Evolutionary conservation across 2,888 invertebrate genomes (phyloP), one percentile per base, ranked within the genome.

Genomic region (Apodemia mormo): DNA sequence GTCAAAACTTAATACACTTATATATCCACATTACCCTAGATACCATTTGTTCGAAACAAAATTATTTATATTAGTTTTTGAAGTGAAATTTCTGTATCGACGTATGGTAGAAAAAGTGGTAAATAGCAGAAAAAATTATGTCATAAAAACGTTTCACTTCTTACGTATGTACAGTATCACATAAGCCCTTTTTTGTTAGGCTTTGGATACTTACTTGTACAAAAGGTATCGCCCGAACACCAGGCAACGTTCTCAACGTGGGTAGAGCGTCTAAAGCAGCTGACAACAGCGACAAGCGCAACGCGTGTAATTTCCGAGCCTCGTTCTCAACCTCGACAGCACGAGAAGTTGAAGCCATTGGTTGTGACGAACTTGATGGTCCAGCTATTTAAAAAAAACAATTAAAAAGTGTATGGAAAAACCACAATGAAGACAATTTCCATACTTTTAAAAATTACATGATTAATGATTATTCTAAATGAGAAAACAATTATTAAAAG

Each of bases 171-270:
- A 45, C 12, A 40, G 1, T 43, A 33, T 4, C 4, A 33, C 2
- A 33, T 3, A 33, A 45, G 4, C 7, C 2, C 12, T 45, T 45
- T 45, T 2, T 49, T 10, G 10, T 1, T 12, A 49, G 49, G 14
- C 49, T 2, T 49, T 8, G 4, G 61, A 64, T 29, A 73, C 77
- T 49, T 75, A 97, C 97, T 95, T 99, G 98, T 85, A 99, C 96
- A 81, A 97, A 97, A 0, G 99, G 98, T 82, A 99, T 97, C 30
- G 97, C 96, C 73, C 97, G 94, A 8, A 97, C 95, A 2, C 98
- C 98, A 33, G 97, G 97, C 74, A 97, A 95, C 66, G 95, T 94
- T 76, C 96, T 94, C 69, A 98, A 89, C 67, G 95, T 95, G 0
- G 97, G 96, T 77, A 98, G 92, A 76, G 97, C 96, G 72, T 96